Base-by-base conservation (phyloP, 1,140 invertebrate genomes). In the Chrysoperla carnea region DNA sequence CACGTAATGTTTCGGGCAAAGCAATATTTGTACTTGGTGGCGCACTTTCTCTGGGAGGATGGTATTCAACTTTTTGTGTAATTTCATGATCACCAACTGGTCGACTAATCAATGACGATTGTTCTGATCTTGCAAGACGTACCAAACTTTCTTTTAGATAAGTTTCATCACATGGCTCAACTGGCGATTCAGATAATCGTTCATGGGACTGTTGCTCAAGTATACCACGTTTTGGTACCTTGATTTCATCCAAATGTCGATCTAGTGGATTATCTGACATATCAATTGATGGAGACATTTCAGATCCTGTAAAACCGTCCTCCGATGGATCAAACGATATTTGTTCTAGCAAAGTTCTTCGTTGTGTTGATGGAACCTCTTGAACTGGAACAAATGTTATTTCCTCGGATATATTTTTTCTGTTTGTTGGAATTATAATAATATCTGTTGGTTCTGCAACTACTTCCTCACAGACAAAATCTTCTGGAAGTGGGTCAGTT, bases 401-500 rank as follows among this genome's bases (percentile, higher is more conserved):
- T 9, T 33, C 31, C n/a, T 12, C n/a, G 2, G 31, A 33, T 4
- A 11, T 41, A 11, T 27, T 14, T 13, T 33, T 29, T 31, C 40
- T 41, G 3, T 28, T 36, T n/a, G 43, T 47, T 8, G 56, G 50
- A 14, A 46, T 51, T 23, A 53, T 50, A 29, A 54, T 42, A 44
- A 42, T 47, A 37, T 58, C 55, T 8, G 48, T 43, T 29, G 48
- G 44, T 43, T 57, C 51, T 41, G 50, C 45, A 11, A 44, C 63
- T 33, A 73, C 60, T 50, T 73, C 78, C 52, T 81, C 75, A 39
- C 73, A 81, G 17, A 79, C 66, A 44, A 81, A 69, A 51, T 83
- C 81, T 53, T 84, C 80, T 1, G 81, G 79, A 14, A 85, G 51
- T 1, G 81, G 79, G 60, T 86, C 83, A 1, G 83, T 86, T 61